A percentile compares a stretch with the other conserved stretches of the same genome.
phyloP scores from a whole-genome alignment of 2,797 vertebrate genomes.

The Sebastes steindachneri region DNA sequence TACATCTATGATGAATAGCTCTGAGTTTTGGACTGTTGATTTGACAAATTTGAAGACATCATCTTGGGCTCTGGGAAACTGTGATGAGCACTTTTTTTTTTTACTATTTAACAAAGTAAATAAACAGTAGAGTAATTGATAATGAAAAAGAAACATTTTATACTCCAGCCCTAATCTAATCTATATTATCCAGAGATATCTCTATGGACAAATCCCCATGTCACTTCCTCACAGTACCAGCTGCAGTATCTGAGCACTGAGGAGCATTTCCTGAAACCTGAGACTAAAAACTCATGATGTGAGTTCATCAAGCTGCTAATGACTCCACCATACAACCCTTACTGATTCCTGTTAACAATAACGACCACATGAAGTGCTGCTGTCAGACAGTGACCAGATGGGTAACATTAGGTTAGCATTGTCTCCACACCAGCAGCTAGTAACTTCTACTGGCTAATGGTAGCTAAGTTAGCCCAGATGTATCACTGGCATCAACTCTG shows the following conservation, averaged over 20 bases:
- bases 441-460: slow-evolving; percentile 67
- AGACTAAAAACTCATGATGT: slow-evolving; percentile 13
- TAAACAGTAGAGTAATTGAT: neutral
- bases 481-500: slow-evolving; percentile 17
- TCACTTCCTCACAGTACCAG: slow-evolving; percentile 7
- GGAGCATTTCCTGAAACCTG: slow-evolving; percentile 59
- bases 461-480: slow-evolving; percentile 65
- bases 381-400: neutral
- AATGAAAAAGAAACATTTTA: neutral
- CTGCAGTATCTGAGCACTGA: slow-evolving; percentile 32
- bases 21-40: neutral
- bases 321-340: slow-evolving; percentile 4
- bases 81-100: neutral
- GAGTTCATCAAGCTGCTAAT: slow-evolving; percentile 20
- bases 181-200: neutral
- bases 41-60: neutral
- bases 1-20: neutral
- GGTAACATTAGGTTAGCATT: slow-evolving; percentile 50
- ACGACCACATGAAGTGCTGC: neutral
- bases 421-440: slow-evolving; percentile 45
- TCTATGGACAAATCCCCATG: neutral
- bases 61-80: neutral
- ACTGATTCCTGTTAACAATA: neutral
- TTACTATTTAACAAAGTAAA: neutral
- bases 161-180: neutral